phyloP scores from a whole-genome alignment of 1,140 invertebrate species.

The Notospermus geniculatus region DNA sequence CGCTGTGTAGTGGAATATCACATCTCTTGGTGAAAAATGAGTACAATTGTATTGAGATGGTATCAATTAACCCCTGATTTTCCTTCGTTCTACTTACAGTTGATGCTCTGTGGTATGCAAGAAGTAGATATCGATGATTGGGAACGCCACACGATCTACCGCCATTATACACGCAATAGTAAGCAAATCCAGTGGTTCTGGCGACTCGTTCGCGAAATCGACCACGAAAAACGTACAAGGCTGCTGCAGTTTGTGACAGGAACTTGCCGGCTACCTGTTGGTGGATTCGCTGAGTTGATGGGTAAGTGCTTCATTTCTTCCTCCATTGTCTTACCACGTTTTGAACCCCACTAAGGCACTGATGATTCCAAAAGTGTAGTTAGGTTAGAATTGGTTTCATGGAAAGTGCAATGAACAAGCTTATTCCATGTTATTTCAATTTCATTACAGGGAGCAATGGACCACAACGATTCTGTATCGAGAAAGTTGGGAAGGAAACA shows the following conservation, averaged over 20 bases:
- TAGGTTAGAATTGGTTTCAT: too few relatives aligned
- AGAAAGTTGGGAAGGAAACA: conserved; percentile 99
- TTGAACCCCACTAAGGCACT: too few relatives aligned
- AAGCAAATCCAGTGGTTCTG: conserved; percentile 98
- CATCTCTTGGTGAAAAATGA: too few relatives aligned
- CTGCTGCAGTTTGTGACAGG: conserved; percentile 96
- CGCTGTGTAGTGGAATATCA: too few relatives aligned
- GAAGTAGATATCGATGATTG: conserved; percentile 99
- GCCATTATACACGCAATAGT: conserved; percentile 90
- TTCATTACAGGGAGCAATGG: conserved; percentile 83
- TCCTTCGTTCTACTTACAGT: conserved; percentile 38
- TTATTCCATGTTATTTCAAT: not conserved
- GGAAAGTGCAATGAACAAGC: too few relatives aligned
- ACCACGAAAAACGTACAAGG: conserved; percentile 89
- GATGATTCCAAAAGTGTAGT: too few relatives aligned
- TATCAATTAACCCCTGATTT: too few relatives aligned
- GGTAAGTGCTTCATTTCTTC: conserved; percentile 58
- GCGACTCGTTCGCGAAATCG: conserved; percentile 91
- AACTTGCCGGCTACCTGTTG: conserved; percentile 91
- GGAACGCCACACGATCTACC: conserved; percentile 92
- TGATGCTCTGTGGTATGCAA: conserved; percentile 95
- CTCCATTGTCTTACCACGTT: not conserved
- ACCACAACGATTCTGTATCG: conserved; percentile 97
- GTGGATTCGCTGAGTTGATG: conserved; percentile 97
- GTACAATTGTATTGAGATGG: too few relatives aligned